Conservation (phyloP, 1,140 invertebrate genomes). For the Mylabris phalerata region DNA sequence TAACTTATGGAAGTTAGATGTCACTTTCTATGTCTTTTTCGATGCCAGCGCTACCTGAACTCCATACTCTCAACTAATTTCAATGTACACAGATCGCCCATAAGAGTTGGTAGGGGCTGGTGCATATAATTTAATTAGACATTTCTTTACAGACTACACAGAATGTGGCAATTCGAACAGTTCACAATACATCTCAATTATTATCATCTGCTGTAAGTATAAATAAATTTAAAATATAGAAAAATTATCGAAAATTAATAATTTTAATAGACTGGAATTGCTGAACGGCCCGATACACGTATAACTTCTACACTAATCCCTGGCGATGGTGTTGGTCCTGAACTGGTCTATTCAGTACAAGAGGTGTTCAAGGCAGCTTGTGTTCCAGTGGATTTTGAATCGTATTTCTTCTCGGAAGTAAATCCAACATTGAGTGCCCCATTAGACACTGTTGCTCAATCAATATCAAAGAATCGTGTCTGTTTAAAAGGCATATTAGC, state of each 20-base stretch:
- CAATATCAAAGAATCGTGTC: conserved; percentile 85
- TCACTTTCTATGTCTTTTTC: too few relatives aligned
- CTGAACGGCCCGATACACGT: conserved; percentile 53
- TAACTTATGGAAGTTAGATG: too few relatives aligned
- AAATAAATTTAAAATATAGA: neutral
- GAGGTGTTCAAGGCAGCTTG: conserved; percentile 87
- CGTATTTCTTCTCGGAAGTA: conserved; percentile 84
- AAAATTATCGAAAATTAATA: neutral
- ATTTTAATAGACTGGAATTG: conserved; percentile 1
- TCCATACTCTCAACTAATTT: too few relatives aligned
- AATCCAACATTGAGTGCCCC: conserved; percentile 85
- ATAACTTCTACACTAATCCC: conserved; percentile 91
- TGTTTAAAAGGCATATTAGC: conserved; percentile 95
- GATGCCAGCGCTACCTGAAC: too few relatives aligned
- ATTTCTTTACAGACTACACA: conserved; percentile 19
- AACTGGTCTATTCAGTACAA: conserved; percentile 87
- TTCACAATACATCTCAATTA: conserved; percentile 14
- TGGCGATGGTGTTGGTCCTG: conserved; percentile 97
- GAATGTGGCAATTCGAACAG: conserved; percentile 8
- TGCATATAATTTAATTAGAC: neutral
- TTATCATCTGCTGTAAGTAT: conserved; percentile 16
- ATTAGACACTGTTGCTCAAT: conserved; percentile 84
- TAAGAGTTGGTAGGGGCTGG: too few relatives aligned
- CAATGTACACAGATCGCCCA: too few relatives aligned
- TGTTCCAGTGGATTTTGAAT: conserved; percentile 85